A percentile compares a stretch with the other conserved stretches of the same genome.
Conservation (phyloP, 2,888 invertebrate species). For the Melanchra persicariae region DNA sequence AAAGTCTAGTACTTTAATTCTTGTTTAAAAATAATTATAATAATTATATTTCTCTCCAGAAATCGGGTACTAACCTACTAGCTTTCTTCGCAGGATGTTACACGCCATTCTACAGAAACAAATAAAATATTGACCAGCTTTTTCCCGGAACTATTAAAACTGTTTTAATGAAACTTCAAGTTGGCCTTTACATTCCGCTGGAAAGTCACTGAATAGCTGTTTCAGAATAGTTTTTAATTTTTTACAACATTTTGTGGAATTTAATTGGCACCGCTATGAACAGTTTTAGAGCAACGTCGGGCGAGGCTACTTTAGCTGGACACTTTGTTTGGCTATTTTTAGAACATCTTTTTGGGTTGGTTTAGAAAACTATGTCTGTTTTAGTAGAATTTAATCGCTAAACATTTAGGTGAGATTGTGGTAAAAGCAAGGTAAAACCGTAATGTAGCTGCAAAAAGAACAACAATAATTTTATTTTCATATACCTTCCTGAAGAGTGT, state of each 20-base stretch:
- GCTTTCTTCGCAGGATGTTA: not conserved
- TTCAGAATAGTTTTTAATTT: constrained; percentile 43
- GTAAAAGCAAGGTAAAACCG: not conserved
- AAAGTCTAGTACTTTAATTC: too few relatives aligned
- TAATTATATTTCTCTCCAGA: not conserved
- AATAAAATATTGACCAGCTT: not conserved
- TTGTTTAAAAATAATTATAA: too few relatives aligned
- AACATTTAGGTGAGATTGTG: not conserved
- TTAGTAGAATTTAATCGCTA: not conserved
- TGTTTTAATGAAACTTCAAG: constrained; percentile 36
- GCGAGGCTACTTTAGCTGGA: constrained; percentile 4
- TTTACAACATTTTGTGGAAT: constrained; percentile 34
- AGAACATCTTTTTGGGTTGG: constrained; percentile 1
- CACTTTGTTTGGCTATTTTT: constrained; percentile 23
- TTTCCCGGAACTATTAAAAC: constrained; percentile 11
- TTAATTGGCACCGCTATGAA: constrained; percentile 45
- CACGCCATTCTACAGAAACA: constrained; percentile 1
- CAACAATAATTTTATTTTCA: too few relatives aligned
- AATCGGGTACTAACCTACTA: not conserved
- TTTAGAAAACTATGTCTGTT: not conserved
- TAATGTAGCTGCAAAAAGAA: too few relatives aligned
- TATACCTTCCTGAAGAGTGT: too few relatives aligned
- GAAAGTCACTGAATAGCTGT: constrained; percentile 25
- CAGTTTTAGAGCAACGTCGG: constrained; percentile 50
- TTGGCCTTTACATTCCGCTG: constrained; percentile 30